phyloP scores from a whole-genome alignment of 2,888 invertebrate genomes.

The Neoaliturus tenellus region DNA sequence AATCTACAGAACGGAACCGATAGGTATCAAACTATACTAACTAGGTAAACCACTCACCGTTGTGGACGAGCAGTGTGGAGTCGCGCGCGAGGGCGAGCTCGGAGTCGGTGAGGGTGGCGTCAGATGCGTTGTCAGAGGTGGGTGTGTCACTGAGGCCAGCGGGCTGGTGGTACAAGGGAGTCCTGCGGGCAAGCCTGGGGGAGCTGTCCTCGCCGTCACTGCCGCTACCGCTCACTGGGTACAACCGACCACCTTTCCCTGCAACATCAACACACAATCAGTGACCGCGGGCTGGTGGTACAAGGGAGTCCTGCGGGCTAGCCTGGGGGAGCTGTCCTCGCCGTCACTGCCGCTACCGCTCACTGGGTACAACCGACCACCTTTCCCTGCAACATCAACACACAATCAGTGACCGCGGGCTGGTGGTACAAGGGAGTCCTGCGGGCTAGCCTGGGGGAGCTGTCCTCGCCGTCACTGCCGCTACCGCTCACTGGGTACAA shows the following conservation, averaged over 20 bases:
- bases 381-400: slow-evolving; percentile 79
- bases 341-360: slow-evolving; percentile 84
- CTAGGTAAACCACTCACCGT: slow-evolving; percentile 85
- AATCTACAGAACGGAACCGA: no score
- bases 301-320: slow-evolving; percentile 72
- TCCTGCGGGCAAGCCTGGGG: slow-evolving; percentile 73
- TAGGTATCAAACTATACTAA: no score
- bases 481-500: slow-evolving; percentile 75
- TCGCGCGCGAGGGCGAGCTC: slow-evolving; percentile 89
- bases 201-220: slow-evolving; percentile 82
- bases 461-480: slow-evolving; percentile 81
- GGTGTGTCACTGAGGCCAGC: slow-evolving; percentile 87
- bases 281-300: slow-evolving; percentile 78
- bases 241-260: slow-evolving; percentile 88
- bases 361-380: slow-evolving; percentile 89
- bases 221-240: slow-evolving; percentile 86
- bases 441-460: slow-evolving; percentile 74
- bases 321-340: slow-evolving; percentile 78
- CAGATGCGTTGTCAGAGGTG: slow-evolving; percentile 89
- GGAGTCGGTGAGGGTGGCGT: slow-evolving; percentile 89
- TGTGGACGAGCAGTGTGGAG: slow-evolving; percentile 88
- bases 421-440: slow-evolving; percentile 74
- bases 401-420: slow-evolving; percentile 76
- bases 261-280: slow-evolving; percentile 77
- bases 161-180: slow-evolving; percentile 75